A percentile compares a stretch with the other conserved stretches of the same genome.
These are phyloP conservation scores for Mycalesis mineus DNA, from an alignment of 2,888 invertebrate species.

Conservation along the genomic window DNA sequence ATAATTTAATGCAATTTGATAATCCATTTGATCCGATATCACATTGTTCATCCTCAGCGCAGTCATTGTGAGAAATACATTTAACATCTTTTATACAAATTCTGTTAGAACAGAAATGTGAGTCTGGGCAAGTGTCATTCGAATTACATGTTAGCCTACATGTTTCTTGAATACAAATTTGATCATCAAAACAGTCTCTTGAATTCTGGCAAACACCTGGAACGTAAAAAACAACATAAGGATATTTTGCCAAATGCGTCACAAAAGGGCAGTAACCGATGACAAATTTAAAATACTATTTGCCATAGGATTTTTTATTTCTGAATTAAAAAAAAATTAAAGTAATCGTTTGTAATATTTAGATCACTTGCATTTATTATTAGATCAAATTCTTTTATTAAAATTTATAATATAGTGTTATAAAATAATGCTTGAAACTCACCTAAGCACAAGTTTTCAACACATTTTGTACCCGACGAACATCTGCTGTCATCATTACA, in stretches of 20 bases:
- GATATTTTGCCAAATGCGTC: no score
- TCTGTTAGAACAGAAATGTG: conserved; percentile 89
- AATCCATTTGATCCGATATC: conserved; percentile 82
- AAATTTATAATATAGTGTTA: no score
- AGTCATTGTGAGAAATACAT: conserved; percentile 85
- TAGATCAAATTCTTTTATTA: no score
- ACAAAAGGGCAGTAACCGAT: no score
- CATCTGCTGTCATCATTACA: conserved; percentile 90
- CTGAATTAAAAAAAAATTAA: no score
- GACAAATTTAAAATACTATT: no score
- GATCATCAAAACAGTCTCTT: conserved; percentile 90
- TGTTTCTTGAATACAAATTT: conserved; percentile 90
- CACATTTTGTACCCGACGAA: conserved; percentile 89
- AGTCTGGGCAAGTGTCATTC: conserved; percentile 89
- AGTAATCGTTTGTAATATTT: no score
- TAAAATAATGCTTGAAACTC: conserved; percentile 43
- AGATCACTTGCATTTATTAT: no score
- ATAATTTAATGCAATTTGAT: conserved; percentile 86
- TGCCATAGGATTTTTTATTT: no score
- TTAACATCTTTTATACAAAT: conserved; percentile 90
- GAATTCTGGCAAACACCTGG: conserved; percentile 86
- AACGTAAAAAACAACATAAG: background rate
- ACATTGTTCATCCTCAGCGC: conserved; percentile 85
- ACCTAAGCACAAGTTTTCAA: conserved; percentile 88
- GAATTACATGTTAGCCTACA: conserved; percentile 90